Conservation (phyloP, 2,888 invertebrate genomes). For the Buathra laborator region DNA sequence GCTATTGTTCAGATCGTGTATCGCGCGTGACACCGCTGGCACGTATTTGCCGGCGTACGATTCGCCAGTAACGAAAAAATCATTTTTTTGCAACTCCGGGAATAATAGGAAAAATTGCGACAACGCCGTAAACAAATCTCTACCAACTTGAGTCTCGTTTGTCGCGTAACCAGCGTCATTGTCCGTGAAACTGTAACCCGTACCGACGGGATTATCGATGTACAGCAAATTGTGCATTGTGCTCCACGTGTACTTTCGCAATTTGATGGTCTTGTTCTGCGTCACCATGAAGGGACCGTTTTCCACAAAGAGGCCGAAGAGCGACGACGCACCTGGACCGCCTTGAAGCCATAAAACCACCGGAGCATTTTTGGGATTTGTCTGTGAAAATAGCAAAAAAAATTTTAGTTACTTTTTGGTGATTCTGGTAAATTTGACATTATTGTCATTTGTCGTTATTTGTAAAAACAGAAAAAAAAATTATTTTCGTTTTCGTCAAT, state of each 20-base stretch:
- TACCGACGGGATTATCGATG: slow-evolving; percentile 97
- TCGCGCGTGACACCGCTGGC: slow-evolving; percentile 92
- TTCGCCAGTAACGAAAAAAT: slow-evolving; percentile 96
- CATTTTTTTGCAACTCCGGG: slow-evolving; percentile 90
- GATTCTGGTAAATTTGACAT: neutral
- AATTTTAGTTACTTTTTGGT: neutral
- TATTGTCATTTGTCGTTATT: slow-evolving; percentile 76
- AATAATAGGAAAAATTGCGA: slow-evolving; percentile 94
- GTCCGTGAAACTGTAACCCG: slow-evolving; percentile 96
- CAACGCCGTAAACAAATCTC: slow-evolving; percentile 91
- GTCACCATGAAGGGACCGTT: slow-evolving; percentile 91
- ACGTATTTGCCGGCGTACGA: slow-evolving; percentile 94
- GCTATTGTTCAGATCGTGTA: slow-evolving; percentile 88
- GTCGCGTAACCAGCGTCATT: slow-evolving; percentile 91
- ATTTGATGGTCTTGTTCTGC: slow-evolving; percentile 85
- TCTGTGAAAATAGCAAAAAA: slow-evolving; percentile 75
- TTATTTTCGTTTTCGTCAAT: neutral
- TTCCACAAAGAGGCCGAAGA: slow-evolving; percentile 93
- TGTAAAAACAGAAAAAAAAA: slow-evolving; percentile 66
- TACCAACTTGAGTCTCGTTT: slow-evolving; percentile 93
- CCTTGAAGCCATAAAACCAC: slow-evolving; percentile 95
- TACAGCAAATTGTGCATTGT: slow-evolving; percentile 92
- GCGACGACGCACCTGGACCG: slow-evolving; percentile 93
- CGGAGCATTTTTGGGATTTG: slow-evolving; percentile 87
- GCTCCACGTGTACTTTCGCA: slow-evolving; percentile 93